phyloP scores from a whole-genome alignment of 2,797 vertebrate species.

The Benthosema pterotum region DNA sequence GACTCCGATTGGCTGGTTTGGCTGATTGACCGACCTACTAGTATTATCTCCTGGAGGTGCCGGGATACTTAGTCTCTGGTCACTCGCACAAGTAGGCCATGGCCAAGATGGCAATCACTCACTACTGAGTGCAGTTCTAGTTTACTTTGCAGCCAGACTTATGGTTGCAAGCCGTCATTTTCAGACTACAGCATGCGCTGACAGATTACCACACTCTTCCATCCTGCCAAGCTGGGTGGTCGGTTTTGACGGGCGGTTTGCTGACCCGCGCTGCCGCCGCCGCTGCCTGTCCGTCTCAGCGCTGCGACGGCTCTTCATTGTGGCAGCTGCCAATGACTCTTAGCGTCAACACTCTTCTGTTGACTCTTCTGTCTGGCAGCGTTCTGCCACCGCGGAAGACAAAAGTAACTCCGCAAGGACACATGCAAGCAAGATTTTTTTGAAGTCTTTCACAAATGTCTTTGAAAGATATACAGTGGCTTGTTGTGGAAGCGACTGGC shows the following conservation, averaged over 20 bases:
- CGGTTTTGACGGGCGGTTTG: slow-evolving; percentile 39
- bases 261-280: slow-evolving; percentile 3
- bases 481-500: slow-evolving; percentile 64
- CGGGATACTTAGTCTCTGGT: too few relatives aligned
- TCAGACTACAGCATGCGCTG: slow-evolving; percentile 6
- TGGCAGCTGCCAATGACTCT: slow-evolving; percentile 41
- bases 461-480: slow-evolving; percentile 62
- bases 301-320: slow-evolving; percentile 37
- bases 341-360: slow-evolving; percentile 13
- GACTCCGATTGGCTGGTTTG: too few relatives aligned
- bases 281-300: slow-evolving; percentile 25
- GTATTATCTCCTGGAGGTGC: too few relatives aligned
- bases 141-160: slow-evolving; percentile 1
- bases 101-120: too few relatives aligned
- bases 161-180: too few relatives aligned
- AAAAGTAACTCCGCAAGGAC: slow-evolving; percentile 56
- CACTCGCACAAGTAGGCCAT: too few relatives aligned
- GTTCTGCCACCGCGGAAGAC: slow-evolving; percentile 33
- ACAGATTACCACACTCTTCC: slow-evolving; percentile 26
- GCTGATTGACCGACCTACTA: too few relatives aligned
- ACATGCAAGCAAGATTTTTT: slow-evolving; percentile 47
- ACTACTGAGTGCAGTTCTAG: too few relatives aligned
- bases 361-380: too few relatives aligned
- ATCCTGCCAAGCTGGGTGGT: slow-evolving; percentile 9
- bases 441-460: slow-evolving; percentile 51